Base-by-base conservation (phyloP, 2,113 vertebrate genomes). In the Cardinalis cardinalis region DNA sequence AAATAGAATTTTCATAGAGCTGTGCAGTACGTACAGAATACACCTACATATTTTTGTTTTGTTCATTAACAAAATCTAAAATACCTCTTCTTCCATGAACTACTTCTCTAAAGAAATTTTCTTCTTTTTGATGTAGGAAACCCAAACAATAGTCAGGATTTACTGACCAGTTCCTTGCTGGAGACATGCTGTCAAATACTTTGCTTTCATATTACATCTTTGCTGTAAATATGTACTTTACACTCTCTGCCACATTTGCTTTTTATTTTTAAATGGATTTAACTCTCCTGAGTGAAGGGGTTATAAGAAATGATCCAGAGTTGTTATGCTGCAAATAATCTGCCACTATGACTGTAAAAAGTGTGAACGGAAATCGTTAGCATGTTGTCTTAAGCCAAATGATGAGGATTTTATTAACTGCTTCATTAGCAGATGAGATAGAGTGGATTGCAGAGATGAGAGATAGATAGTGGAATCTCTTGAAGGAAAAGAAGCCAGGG, bases 401-500 rank as follows among this genome's bases (percentile, higher is more conserved):
- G 78, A 95, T 87, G 90, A 85, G 49, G n/a, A 70, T 85, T 88
- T 87, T 65, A 87, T 95, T 95, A 93, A 94, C 91, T 80, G 19
- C 72, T 93, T 94, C 89, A 88, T 95, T 92, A 89, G 43, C 63
- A 93, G 64, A 88, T 83, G 52, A 91, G 48, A 49, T 32, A 38
- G 26, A 88, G 43, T 78, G 53, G 28, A 61, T 61, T 78, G 31
- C 48, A 87, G 86, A 89, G 25, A 92, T 73, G 36, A 68, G 40
- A 21, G 15, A 49, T 14, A 73, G 71, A 74, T 64, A 78, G 48
- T 59, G 24, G 24, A 76, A 79, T 32, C 38, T 85, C n/a, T 36
- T 70, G 25, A 32, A 71, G 52, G 36, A 63, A 74, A 74, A 56
- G 6, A 83, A 28, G 12, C 28, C 21, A 64, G 71, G 12, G 29